A percentile compares a stretch with the other conserved stretches of the same genome.
phyloP scores from a whole-genome alignment of 1,140 invertebrate species.

The Gonatopus flavifemur region DNA sequence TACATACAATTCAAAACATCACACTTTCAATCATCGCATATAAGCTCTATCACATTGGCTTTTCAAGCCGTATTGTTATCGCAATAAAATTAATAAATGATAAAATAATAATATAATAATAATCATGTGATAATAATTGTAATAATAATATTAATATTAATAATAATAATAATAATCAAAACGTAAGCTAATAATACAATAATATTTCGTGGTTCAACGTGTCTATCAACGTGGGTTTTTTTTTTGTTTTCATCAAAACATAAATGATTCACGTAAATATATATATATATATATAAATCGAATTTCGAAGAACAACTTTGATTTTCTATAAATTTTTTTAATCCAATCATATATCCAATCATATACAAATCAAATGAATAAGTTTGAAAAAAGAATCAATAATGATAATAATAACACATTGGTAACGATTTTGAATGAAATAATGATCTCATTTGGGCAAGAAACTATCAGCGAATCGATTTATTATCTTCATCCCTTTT shows the following conservation, averaged over 20 bases:
- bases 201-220: no score
- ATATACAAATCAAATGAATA: no score
- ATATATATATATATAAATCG: not conserved
- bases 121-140: conserved; percentile 19
- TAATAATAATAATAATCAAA: conserved; percentile 25
- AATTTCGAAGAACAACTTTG: no score
- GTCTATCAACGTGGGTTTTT: not conserved
- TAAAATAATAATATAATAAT: conserved; percentile 38
- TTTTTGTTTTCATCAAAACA: not conserved
- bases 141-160: conserved; percentile 17
- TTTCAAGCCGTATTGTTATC: conserved; percentile 54
- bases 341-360: no score
- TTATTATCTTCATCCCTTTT: no score
- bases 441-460: no score
- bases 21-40: conserved; percentile 43
- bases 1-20: no score
- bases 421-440: conserved; percentile 43
- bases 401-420: conserved; percentile 48
- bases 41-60: conserved; percentile 61
- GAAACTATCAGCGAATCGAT: no score
- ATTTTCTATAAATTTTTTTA: no score
- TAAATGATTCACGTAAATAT: not conserved
- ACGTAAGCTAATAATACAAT: no score
- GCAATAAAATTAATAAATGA: conserved; percentile 41
- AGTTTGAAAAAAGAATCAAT: no score